Base-by-base conservation (phyloP, 2,797 vertebrate genomes). In the Acipenser ruthenus region DNA sequence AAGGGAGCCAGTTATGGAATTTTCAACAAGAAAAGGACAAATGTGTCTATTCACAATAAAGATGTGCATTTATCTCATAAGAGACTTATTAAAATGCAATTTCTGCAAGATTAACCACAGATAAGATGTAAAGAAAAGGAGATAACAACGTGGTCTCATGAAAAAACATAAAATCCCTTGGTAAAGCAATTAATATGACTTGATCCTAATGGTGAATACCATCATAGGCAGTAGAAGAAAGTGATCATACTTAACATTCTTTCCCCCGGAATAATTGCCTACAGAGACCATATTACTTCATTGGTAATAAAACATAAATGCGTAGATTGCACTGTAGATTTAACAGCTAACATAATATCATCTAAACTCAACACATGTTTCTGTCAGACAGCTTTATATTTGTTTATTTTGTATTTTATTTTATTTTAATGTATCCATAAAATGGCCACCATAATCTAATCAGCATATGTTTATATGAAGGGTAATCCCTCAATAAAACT, bases 1-100 rank as follows among this genome's bases (percentile, higher is more conserved):
- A 85, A 85, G 87, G 83, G 87, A 82, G 82, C 37, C 86, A 84
- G 68, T 83, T 83, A 73, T 70, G 77, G 79, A 72, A 78, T 83
- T 81, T 81, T 66, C 75, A 79, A 77, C 82, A 78, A 75, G 78
- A 74, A 80, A 68, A 83, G 83, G 82, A 86, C 80, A 86, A 87
- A 83, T 80, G 72, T 69, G 74, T 79, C 86, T 83, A 84, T 86
- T 85, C 81, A 82, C 84, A 81, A 77, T 80, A 70, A 82, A 87
- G 79, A 81, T 71, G 78, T 83, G 80, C 86, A 79, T 83, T 79
- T 84, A 76, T 81, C 83, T 85, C 87, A 83, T 69, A 60, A 58
- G 83, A 80, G 82, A 82, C 80, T 82, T 75, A 83, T 86, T 86
- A 85, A 77, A 87, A 81, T 81, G 77, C 75, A 75, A 77, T 82